phyloP scores from a whole-genome alignment of 2,888 invertebrate species.

The Lampropteryx suffumata region DNA sequence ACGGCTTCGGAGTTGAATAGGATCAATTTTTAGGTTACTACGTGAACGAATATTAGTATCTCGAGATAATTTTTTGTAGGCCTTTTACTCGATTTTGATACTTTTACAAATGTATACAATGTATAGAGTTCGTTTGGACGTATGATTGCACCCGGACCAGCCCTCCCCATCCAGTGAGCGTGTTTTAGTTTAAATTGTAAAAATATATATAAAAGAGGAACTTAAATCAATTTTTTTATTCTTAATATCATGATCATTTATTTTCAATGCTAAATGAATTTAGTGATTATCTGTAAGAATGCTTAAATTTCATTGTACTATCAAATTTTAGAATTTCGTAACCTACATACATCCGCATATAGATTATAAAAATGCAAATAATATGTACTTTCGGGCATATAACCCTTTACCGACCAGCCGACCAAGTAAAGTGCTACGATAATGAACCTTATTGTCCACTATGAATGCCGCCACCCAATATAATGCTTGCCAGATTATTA shows the following conservation, averaged over 20 bases:
- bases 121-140: constrained; percentile 81
- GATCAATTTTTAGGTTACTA: constrained; percentile 79
- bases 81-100: constrained; percentile 83
- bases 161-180: constrained; percentile 63
- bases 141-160: constrained; percentile 70
- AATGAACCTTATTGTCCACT: too few relatives aligned
- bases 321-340: constrained; percentile 74
- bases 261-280: constrained; percentile 78
- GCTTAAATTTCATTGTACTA: constrained; percentile 79
- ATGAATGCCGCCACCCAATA: too few relatives aligned
- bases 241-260: constrained; percentile 71
- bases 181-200: constrained; percentile 79
- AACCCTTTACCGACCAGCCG: too few relatives aligned
- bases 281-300: constrained; percentile 76
- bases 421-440: too few relatives aligned
- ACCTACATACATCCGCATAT: constrained; percentile 53
- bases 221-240: constrained; percentile 77
- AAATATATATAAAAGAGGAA: constrained; percentile 62
- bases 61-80: constrained; percentile 83
- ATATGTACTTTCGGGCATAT: constrained; percentile 64
- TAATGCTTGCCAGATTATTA: too few relatives aligned
- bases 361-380: constrained; percentile 58
- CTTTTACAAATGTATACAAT: constrained; percentile 83
- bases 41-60: constrained; percentile 81
- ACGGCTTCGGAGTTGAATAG: constrained; percentile 61